Base-by-base conservation (phyloP, 2,113 vertebrate genomes). In the Cyprinus carpio region DNA sequence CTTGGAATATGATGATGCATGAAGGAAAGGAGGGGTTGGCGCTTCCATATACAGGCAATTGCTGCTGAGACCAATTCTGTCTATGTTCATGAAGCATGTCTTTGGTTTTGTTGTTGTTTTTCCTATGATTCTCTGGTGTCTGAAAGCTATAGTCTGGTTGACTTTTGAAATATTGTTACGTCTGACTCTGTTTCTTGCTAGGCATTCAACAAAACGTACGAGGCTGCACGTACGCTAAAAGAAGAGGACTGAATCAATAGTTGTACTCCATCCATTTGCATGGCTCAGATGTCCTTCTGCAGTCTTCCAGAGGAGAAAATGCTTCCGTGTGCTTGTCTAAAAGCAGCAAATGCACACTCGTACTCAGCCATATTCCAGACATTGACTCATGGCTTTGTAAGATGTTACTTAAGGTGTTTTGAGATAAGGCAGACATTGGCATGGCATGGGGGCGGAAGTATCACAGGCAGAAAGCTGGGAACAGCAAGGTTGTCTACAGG, bases 91-190 rank as follows among this genome's bases (percentile, higher is more conserved):
- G 31, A 49, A 60, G 20, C 51, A 31, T 37, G 81, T 46, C 27
- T 65, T 58, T 83, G 56, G 31, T 58, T 60, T 43, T 56, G 29
- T 6, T 11, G 25, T 16, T 62, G 16, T 15, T 20, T 31, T 54
- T 60, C 72, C 4, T 8, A 23, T 83, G 62, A 46, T 81, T 62
- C n/a, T 82, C 75, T 49, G 29, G 20, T 8, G 58, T 27, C 56
- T 62, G 27, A 51, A 84, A 40, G 54, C 77, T 86, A 88, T 88
- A 86, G 87, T 87, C 87, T 67, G 69, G 80, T 81, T 92, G 91
- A 94, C 92, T 92, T 94, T 92, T 91, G 56, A 88, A 88, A 89
- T 87, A 91, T 89, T 90, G 90, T 92, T 91, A 90, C 82, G 74
- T 82, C 83, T 87, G 86, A 86, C 83, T 58, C n/a, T 75, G 77